phyloP scores from a whole-genome alignment of 1,140 invertebrate species.

The Batillaria attramentaria region DNA sequence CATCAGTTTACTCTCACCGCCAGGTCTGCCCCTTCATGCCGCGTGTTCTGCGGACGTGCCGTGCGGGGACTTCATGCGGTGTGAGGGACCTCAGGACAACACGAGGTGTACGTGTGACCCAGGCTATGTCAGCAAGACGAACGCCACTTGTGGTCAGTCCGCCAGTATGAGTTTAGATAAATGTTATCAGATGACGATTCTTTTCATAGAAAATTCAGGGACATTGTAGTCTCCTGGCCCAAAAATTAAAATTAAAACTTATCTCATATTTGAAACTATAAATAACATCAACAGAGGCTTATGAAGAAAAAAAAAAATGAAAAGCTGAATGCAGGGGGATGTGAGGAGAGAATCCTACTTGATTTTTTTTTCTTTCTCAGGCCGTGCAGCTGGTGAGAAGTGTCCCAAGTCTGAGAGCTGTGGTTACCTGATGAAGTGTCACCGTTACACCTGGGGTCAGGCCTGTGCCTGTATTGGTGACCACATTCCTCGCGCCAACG shows the following conservation, averaged over 20 bases:
- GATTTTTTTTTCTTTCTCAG: not conserved
- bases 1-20: no score
- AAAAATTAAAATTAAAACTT: no score
- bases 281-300: no score
- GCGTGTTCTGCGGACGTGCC: not conserved
- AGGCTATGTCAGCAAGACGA: not conserved
- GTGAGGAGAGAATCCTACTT: not conserved
- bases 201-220: no score
- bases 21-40: not conserved
- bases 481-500: not conserved
- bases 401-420: not conserved
- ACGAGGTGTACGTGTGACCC: not conserved
- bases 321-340: not conserved
- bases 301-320: not conserved
- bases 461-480: slow-evolving; percentile 5
- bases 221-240: no score
- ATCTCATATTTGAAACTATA: no score
- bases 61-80: slow-evolving; percentile 1
- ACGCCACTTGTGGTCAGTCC: slow-evolving; percentile 7
- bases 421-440: slow-evolving; percentile 17
- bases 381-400: not conserved
- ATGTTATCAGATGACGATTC: not conserved
- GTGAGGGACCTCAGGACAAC: not conserved
- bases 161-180: not conserved
- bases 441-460: slow-evolving; percentile 9